Evolutionary conservation across 2,888 invertebrate genomes (phyloP), one percentile per base, ranked within the genome.

Genomic region (Acrobasis consociella): DNA sequence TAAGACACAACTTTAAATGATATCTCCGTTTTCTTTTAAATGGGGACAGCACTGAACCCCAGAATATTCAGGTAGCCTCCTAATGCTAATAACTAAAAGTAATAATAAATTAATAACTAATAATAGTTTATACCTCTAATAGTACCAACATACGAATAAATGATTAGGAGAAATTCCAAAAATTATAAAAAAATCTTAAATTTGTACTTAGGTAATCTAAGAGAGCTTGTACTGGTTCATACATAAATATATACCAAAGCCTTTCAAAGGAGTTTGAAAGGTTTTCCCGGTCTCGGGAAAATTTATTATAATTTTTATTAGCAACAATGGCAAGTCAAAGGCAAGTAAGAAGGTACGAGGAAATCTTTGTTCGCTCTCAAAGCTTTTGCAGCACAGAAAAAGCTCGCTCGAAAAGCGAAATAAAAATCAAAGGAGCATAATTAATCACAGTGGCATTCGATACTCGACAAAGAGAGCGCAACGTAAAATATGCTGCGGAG

Each of bases 401-500:
- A 51, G 17, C 31, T 31, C 49, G 9, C 16, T 39, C 13, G 60
- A 17, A 52, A 60, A 51, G 56, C 46, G 56, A 61, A 62, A 42
- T 58, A 61, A 55, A 58, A 63, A 63, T 65, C 65, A 66, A 66
- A 68, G 65, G 68, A 64, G 63, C 62, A 64, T 65, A 63, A 64
- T 64, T 50, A 60, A 64, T 61, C 52, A 61, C 49, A 55, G 15
- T 38, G 17, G 46, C 55, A 49, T 60, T 64, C 58, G 61, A 58
- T 64, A 64, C 58, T 59, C 58, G 15, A 39, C 62, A 55, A 60
- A 56, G 56, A 50, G 49, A 31, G 55, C 11, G 17, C 15, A 53
- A 53, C 17, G 53, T 39, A 62, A 62, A 62, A 64, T 62, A 56
- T 51, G 60, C 60, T 16, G 56, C 52, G 49, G 13, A 17, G 56